Evolutionary conservation across 2,888 invertebrate species (phyloP).

Genomic region (Meiosimyza decipiens): DNA sequence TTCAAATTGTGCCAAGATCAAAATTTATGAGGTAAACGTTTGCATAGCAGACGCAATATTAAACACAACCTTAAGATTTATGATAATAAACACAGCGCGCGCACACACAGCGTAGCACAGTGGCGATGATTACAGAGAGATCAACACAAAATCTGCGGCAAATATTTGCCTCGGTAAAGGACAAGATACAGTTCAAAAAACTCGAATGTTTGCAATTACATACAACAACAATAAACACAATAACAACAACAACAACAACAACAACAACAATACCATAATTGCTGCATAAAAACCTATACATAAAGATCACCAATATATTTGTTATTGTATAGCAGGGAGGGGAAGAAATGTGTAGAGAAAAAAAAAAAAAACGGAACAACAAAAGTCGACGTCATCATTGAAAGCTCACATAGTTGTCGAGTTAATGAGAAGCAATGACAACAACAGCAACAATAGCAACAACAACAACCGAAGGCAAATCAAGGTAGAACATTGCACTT

Average conservation of each 20-base stretch:
- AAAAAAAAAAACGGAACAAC: not conserved
- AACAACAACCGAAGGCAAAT: constrained; percentile 20
- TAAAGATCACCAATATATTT: constrained; percentile 17
- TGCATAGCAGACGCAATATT: not conserved
- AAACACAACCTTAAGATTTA: constrained; percentile 28
- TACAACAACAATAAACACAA: constrained; percentile 46
- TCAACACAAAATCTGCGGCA: constrained; percentile 31
- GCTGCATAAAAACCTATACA: not conserved
- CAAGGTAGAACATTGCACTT: constrained; percentile 40
- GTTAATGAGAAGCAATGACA: constrained; percentile 27
- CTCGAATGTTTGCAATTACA: constrained; percentile 45
- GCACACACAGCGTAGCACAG: not conserved
- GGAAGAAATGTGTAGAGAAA: too few relatives aligned
- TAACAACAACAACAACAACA: too few relatives aligned
- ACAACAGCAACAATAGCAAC: constrained; percentile 22
- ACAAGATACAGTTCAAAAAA: constrained; percentile 58
- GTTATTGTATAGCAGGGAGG: too few relatives aligned
- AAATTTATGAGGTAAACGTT: constrained; percentile 9
- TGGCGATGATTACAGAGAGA: constrained; percentile 29
- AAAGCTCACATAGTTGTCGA: constrained; percentile 12
- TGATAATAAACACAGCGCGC: constrained; percentile 14
- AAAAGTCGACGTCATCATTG: constrained; percentile 25
- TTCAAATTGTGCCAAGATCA: constrained; percentile 45
- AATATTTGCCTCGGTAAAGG: constrained; percentile 53
- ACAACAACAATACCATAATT: constrained; percentile 8